These are phyloP conservation scores for Eulemur rubriventer DNA, from an alignment of 2,797 vertebrate genomes.

Conservation along the genomic window DNA sequence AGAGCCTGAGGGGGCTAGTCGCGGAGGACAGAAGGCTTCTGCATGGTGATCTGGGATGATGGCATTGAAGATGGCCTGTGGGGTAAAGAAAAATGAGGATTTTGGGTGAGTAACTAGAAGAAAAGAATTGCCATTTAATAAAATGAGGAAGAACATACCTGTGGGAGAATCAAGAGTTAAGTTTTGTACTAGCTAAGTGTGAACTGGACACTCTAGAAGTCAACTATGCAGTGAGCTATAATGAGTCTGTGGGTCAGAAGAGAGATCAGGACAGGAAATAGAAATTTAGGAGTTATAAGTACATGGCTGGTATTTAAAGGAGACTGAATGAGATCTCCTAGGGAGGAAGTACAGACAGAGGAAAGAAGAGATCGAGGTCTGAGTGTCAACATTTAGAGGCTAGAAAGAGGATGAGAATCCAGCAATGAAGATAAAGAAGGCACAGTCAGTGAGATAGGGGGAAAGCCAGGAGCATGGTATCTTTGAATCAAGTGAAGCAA, in stretches of 20 bases:
- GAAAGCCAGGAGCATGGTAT: background rate
- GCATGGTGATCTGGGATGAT: slow-evolving; percentile 95
- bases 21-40: slow-evolving; percentile 95
- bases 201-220: background rate
- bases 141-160: slow-evolving; percentile 20
- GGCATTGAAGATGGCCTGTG: slow-evolving; percentile 92
- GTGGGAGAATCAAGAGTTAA: background rate
- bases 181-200: background rate
- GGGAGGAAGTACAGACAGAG: background rate
- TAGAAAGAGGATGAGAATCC: background rate
- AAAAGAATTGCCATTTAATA: slow-evolving; percentile 44
- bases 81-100: slow-evolving; percentile 25
- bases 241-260: background rate
- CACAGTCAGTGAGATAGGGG: background rate
- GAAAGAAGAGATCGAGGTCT: background rate
- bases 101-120: slow-evolving; percentile 4
- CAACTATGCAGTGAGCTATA: background rate
- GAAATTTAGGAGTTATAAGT: background rate
- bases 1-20: slow-evolving; percentile 78
- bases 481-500: background rate
- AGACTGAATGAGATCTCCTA: background rate
- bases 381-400: background rate
- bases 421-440: slow-evolving; percentile 2
- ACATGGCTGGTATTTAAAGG: background rate
- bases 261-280: background rate